These are phyloP conservation scores for Labrus mixtus DNA, from an alignment of 2,113 vertebrate genomes.

Conservation along the genomic window DNA sequence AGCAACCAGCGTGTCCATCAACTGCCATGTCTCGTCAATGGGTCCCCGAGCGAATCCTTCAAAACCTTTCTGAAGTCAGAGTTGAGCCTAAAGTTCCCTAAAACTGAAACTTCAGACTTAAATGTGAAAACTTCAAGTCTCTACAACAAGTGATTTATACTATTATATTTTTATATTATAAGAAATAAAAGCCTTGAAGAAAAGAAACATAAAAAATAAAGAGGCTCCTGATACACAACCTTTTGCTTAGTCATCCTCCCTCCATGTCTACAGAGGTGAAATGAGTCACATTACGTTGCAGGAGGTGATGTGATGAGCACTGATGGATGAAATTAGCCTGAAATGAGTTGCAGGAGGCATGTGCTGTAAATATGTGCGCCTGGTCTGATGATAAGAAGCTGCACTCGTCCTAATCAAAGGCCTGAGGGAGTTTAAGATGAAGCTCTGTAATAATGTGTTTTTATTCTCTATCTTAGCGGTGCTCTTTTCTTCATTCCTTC, in stretches of 20 bases:
- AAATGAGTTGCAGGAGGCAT: conserved; percentile 49
- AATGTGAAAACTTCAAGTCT: background rate
- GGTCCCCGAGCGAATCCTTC: background rate
- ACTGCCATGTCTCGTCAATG: background rate
- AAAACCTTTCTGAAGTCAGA: background rate
- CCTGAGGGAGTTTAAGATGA: conserved; percentile 26
- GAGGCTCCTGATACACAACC: background rate
- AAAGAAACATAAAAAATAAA: conserved; percentile 1
- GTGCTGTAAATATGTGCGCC: conserved; percentile 47
- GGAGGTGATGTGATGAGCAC: conserved; percentile 47
- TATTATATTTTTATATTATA: no score
- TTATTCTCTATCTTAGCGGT: background rate
- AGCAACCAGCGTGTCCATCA: conserved; percentile 22
- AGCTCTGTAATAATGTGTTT: background rate
- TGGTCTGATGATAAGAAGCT: conserved; percentile 44
- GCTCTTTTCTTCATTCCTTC: conserved; percentile 16
- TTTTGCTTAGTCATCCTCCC: conserved; percentile 20
- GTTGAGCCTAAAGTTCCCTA: conserved; percentile 1
- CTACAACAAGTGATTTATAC: no score
- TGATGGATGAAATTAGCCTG: conserved; percentile 65
- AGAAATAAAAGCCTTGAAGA: background rate
- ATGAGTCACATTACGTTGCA: conserved; percentile 30
- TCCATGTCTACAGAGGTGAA: conserved; percentile 16
- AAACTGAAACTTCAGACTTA: background rate
- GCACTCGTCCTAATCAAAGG: conserved; percentile 42